phyloP scores from a whole-genome alignment of 2,888 invertebrate species.

The Stegana nigrithorax region DNA sequence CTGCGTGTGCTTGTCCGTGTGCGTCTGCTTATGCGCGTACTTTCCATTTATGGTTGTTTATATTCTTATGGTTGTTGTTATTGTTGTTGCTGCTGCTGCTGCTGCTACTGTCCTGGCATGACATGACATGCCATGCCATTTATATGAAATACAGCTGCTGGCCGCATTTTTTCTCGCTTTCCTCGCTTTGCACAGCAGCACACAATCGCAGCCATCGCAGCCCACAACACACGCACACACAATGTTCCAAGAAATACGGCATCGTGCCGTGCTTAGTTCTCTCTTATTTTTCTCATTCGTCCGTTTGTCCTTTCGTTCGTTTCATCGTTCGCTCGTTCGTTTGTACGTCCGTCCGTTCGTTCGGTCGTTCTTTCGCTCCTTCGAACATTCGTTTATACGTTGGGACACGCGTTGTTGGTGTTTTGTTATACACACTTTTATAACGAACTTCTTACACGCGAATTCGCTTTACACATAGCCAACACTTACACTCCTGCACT shows the following conservation, averaged over 20 bases:
- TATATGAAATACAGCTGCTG: background rate
- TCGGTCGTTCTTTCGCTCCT: background rate
- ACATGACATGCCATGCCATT: too few relatives aligned
- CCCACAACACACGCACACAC: too few relatives aligned
- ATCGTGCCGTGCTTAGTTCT: background rate
- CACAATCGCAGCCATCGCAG: too few relatives aligned
- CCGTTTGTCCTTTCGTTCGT: background rate
- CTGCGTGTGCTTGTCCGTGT: background rate
- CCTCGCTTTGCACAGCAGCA: background rate
- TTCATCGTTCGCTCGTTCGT: background rate
- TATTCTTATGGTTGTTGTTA: background rate
- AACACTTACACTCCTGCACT: background rate
- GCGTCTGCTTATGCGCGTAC: background rate
- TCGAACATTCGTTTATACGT: background rate
- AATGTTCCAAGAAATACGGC: background rate
- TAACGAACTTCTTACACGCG: background rate
- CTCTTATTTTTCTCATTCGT: background rate
- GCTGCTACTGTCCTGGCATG: background rate
- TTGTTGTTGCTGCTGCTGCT: background rate
- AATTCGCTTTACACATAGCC: background rate
- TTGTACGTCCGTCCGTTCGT: background rate
- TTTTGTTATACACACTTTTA: slow-evolving; percentile 5
- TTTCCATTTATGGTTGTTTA: background rate
- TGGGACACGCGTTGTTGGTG: background rate
- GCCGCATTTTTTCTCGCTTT: background rate